A percentile compares a stretch with the other conserved stretches of the same genome.
Conservation (phyloP, 2,113 vertebrate genomes). For the Cheilinus undulatus region DNA sequence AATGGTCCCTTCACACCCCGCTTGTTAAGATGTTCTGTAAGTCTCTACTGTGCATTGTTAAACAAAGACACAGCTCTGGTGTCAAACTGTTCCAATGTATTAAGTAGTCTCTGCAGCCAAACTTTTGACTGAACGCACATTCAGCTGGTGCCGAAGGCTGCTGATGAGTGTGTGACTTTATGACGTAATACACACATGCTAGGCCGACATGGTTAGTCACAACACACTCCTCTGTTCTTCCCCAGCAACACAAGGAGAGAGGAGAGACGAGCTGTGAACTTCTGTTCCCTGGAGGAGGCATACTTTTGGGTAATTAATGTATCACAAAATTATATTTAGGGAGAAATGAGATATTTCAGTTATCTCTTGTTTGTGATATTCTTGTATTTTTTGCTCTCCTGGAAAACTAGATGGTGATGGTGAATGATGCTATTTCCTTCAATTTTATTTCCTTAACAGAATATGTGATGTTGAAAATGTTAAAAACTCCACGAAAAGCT, state of each 20-base stretch:
- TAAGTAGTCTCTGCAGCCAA: slow-evolving; percentile 50
- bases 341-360: slow-evolving; percentile 16
- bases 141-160: slow-evolving; percentile 67
- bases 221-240: slow-evolving; percentile 68
- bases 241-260: slow-evolving; percentile 66
- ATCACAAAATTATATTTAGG: slow-evolving; percentile 23
- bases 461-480: too few species aligned
- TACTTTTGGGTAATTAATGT: slow-evolving; percentile 37
- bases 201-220: slow-evolving; percentile 67
- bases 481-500: too few species aligned
- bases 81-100: slow-evolving; percentile 40
- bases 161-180: slow-evolving; percentile 75
- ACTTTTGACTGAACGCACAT: slow-evolving; percentile 64
- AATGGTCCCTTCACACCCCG: slow-evolving; percentile 51
- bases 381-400: slow-evolving; percentile 6
- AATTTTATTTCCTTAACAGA: background rate
- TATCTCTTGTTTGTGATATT: background rate
- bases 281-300: slow-evolving; percentile 67
- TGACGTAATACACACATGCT: slow-evolving; percentile 68
- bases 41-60: slow-evolving; percentile 45
- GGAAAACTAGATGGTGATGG: too few species aligned
- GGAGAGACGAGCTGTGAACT: slow-evolving; percentile 62
- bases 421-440: too few species aligned
- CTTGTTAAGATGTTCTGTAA: slow-evolving; percentile 51
- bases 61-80: slow-evolving; percentile 56